These are phyloP conservation scores for Caenorhabditis becei DNA, from an alignment of 2,888 invertebrate genomes.

Conservation along the genomic window DNA sequence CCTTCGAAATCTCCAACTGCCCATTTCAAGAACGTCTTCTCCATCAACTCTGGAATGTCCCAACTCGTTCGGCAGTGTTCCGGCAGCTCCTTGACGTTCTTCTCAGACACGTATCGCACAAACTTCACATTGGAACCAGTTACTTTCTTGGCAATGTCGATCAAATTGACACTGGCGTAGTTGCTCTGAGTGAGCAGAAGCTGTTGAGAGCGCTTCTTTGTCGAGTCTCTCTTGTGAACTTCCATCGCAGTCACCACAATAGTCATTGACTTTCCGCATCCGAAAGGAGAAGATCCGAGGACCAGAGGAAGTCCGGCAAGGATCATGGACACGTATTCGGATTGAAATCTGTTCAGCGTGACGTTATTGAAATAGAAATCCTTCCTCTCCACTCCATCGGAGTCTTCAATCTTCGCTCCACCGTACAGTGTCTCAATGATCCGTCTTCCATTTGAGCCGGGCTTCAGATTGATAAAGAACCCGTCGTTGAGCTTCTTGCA, in stretches of 20 bases:
- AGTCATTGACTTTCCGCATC: slow-evolving; percentile 33
- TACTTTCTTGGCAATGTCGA: slow-evolving; percentile 11
- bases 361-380: no score
- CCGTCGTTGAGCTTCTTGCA: neutral
- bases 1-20: neutral
- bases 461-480: neutral
- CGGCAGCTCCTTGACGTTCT: slow-evolving; percentile 17
- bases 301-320: neutral
- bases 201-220: neutral
- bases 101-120: slow-evolving; percentile 17
- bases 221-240: neutral
- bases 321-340: slow-evolving; percentile 12
- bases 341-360: slow-evolving; percentile 14
- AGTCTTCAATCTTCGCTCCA: neutral
- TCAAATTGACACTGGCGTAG: slow-evolving; percentile 27
- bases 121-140: neutral
- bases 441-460: neutral
- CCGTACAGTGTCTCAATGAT: slow-evolving; percentile 17
- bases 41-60: slow-evolving; percentile 14
- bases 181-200: slow-evolving; percentile 29
- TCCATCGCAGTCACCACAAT: slow-evolving; percentile 22
- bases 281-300: slow-evolving; percentile 24
- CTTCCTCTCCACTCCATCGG: neutral
- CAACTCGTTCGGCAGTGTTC: neutral
- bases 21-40: neutral